Conservation (phyloP, 2,113 vertebrate genomes). For the Brachyhypopomus occidentalis region DNA sequence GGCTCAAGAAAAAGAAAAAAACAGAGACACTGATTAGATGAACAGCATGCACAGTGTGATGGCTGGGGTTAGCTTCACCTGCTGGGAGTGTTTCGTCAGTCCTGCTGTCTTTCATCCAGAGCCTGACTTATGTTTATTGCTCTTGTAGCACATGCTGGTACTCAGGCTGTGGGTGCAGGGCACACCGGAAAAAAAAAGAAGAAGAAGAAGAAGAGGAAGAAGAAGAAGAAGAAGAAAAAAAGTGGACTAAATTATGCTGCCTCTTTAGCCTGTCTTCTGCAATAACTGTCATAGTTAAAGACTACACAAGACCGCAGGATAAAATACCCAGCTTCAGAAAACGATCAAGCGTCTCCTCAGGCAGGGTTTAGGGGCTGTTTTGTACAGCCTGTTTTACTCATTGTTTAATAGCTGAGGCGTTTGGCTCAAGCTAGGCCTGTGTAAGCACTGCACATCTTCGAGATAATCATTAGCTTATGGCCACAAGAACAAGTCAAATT, state of each 20-base stretch:
- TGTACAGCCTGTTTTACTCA: not conserved
- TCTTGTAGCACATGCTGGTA: conserved; percentile 10
- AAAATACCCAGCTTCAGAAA: conserved; percentile 19
- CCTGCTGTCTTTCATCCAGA: not conserved
- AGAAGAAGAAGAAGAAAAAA: not conserved
- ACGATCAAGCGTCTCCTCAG: conserved; percentile 19
- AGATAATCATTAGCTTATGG: conserved; percentile 41
- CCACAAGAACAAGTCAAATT: not conserved
- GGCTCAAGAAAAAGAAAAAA: conserved; percentile 5
- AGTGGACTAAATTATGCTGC: not conserved
- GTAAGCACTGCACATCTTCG: conserved; percentile 15
- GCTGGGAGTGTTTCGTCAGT: not conserved
- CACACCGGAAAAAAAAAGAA: conserved; percentile 1
- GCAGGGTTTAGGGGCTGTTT: not conserved
- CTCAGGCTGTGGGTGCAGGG: not conserved
- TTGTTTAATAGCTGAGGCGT: conserved; percentile 20
- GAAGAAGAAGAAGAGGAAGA: not conserved
- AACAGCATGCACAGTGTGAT: conserved; percentile 1
- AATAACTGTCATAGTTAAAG: conserved; percentile 38
- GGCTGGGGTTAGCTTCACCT: not conserved
- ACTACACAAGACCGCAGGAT: conserved; percentile 17
- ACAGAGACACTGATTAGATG: conserved; percentile 15
- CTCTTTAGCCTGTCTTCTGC: conserved; percentile 24
- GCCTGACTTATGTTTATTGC: conserved; percentile 26
- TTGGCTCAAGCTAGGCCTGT: conserved; percentile 17